Percentiles rank a stretch among this genome's conserved stretches.
Conservation (phyloP, 2,113 vertebrate species). For the Setophaga petechia region DNA sequence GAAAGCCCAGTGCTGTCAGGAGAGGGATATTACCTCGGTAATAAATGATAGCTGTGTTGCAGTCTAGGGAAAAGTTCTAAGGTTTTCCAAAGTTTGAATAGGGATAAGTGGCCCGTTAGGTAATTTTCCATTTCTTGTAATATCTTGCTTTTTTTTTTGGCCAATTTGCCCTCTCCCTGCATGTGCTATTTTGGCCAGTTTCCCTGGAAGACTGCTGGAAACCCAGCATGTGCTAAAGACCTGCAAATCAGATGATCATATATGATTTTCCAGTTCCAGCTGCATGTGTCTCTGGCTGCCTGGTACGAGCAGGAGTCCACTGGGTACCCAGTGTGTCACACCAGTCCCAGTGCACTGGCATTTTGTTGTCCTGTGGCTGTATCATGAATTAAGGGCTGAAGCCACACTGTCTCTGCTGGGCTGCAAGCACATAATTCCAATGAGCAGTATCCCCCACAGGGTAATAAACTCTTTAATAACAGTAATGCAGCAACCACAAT, state of each 20-base stretch:
- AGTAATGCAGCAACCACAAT: slow-evolving; percentile 74
- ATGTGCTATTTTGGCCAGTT: not conserved
- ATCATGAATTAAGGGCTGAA: slow-evolving; percentile 12
- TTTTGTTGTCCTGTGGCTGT: slow-evolving; percentile 10
- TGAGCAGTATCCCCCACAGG: slow-evolving; percentile 67
- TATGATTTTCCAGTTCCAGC: not conserved
- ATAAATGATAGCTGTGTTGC: not conserved
- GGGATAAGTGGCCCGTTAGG: not conserved
- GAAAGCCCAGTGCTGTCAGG: not conserved
- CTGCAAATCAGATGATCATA: not conserved
- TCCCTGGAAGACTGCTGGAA: not conserved
- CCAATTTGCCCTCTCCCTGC: not conserved
- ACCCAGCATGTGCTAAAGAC: not conserved
- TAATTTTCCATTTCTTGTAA: slow-evolving; percentile 23
- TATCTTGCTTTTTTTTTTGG: not conserved
- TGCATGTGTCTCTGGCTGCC: not conserved
- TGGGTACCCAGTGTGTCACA: not conserved
- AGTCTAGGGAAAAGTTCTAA: not conserved
- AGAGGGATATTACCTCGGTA: not conserved
- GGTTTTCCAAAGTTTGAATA: not conserved
- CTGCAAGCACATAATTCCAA: slow-evolving; percentile 50
- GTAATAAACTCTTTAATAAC: slow-evolving; percentile 80
- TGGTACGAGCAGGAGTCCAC: not conserved
- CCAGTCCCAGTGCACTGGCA: not conserved
- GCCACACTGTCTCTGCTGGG: slow-evolving; percentile 44